These are phyloP conservation scores for Lepas anatifera DNA, from an alignment of 2,888 invertebrate genomes.

Conservation along the genomic window DNA sequence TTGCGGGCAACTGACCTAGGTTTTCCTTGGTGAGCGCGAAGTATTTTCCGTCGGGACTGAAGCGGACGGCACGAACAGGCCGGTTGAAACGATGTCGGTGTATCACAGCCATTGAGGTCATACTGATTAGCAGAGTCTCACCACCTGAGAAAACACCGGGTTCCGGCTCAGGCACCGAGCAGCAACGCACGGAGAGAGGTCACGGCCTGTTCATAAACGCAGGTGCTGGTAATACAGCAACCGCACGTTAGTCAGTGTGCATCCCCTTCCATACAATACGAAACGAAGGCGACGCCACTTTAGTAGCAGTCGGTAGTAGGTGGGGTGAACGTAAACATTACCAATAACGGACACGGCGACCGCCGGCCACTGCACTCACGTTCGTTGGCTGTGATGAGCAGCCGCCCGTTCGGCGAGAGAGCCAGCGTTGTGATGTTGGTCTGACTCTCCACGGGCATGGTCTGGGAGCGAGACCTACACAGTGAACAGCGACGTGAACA, in stretches of 20 bases:
- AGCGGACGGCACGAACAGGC: slow-evolving; percentile 60
- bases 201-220: too few relatives aligned
- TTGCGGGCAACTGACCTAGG: slow-evolving; percentile 37
- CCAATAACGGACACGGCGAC: background rate
- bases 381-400: slow-evolving; percentile 79
- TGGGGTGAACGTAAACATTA: too few relatives aligned
- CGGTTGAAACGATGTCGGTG: slow-evolving; percentile 72
- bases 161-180: too few relatives aligned
- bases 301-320: too few relatives aligned
- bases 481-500: background rate
- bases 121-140: slow-evolving; percentile 69
- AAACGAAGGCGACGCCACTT: too few relatives aligned
- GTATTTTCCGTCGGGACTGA: slow-evolving; percentile 87
- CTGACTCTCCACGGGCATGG: slow-evolving; percentile 71
- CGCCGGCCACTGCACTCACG: slow-evolving; percentile 35
- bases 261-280: too few relatives aligned
- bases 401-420: slow-evolving; percentile 74
- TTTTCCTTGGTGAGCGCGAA: slow-evolving; percentile 82
- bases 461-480: slow-evolving; percentile 76
- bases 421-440: slow-evolving; percentile 75
- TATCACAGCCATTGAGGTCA: slow-evolving; percentile 67
- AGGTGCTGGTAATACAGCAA: too few relatives aligned
- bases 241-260: too few relatives aligned
- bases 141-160: too few relatives aligned
- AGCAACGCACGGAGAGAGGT: too few relatives aligned